Evolutionary conservation across 2,888 invertebrate genomes (phyloP).

Genomic region (Drosophila kanekoi): DNA sequence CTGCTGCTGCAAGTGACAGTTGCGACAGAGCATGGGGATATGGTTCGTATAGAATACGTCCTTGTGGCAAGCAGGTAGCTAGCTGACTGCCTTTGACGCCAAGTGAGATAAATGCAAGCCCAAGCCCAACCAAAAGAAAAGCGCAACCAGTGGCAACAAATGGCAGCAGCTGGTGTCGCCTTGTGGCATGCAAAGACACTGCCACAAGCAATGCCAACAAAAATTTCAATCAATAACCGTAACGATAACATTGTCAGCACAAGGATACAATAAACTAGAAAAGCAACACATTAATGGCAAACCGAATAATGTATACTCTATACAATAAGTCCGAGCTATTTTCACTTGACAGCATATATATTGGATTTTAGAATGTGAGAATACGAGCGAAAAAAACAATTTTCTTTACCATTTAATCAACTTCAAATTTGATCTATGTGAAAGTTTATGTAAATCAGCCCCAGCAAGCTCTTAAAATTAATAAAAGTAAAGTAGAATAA

Average conservation of each 20-base stretch:
- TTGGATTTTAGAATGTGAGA: no score
- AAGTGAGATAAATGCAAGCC: conserved; percentile 60
- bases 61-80: conserved; percentile 25
- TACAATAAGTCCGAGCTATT: background rate
- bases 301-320: conserved; percentile 26
- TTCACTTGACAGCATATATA: background rate
- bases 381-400: no score
- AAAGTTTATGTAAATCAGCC: no score
- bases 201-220: conserved; percentile 34
- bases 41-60: background rate
- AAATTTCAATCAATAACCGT: conserved; percentile 75
- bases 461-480: no score
- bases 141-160: conserved; percentile 55
- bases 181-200: conserved; percentile 33
- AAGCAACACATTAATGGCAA: accelerated
- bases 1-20: conserved; percentile 52
- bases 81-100: conserved; percentile 39
- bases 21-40: conserved; percentile 6
- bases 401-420: no score
- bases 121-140: conserved; percentile 5
- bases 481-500: no score
- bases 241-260: conserved; percentile 73
- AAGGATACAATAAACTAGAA: conserved; percentile 33
- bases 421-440: no score
- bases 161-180: conserved; percentile 64